Evolutionary conservation across 2,888 invertebrate species (phyloP).

Genomic region (Dinocampus coccinellae): DNA sequence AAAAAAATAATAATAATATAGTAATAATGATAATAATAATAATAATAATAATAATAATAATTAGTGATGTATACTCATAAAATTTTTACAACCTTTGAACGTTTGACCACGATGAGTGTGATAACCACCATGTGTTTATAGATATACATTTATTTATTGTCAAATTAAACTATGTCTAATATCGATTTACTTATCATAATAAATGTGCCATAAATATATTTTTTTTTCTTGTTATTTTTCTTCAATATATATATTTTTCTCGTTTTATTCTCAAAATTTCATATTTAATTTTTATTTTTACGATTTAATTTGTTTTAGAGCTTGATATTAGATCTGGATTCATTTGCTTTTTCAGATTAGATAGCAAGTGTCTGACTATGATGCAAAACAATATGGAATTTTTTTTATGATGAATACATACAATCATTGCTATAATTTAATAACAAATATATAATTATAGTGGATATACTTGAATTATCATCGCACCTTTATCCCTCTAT

Average conservation of each 20-base stretch:
- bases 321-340: conserved; percentile 15
- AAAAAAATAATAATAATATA: too few species aligned
- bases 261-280: neutral
- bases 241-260: neutral
- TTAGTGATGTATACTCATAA: neutral
- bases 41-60: too few species aligned
- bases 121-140: neutral
- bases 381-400: neutral
- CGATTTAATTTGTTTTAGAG: neutral
- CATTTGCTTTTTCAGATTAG: conserved; percentile 17
- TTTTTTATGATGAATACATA: neutral
- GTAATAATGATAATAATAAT: too few species aligned
- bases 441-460: neutral
- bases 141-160: neutral
- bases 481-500: too few species aligned
- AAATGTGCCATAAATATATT: neutral
- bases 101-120: neutral
- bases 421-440: neutral
- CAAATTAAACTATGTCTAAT: neutral
- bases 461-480: neutral
- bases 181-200: neutral
- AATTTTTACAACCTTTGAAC: neutral
- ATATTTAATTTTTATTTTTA: neutral
- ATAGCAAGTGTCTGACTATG: conserved; percentile 5
- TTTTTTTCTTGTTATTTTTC: neutral